Conservation (phyloP, 2,888 invertebrate genomes). For the Prosapia bicincta region DNA sequence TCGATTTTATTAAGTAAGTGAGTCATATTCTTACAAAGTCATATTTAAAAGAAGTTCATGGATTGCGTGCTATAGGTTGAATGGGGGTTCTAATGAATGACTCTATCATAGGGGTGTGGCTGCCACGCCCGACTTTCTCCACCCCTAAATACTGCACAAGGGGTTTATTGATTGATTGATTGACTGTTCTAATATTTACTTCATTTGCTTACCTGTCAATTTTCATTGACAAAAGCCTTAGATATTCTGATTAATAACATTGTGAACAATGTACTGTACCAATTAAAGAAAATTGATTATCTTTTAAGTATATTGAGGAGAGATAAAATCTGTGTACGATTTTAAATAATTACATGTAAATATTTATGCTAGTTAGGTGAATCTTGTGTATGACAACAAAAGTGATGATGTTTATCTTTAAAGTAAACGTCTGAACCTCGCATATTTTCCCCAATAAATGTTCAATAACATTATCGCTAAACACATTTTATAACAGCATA, state of each 20-base stretch:
- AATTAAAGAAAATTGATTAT: no score
- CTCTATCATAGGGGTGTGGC: slow-evolving; percentile 7
- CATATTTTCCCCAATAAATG: no score
- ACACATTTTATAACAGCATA: no score
- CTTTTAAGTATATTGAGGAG: no score
- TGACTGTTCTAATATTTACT: neutral
- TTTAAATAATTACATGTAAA: no score
- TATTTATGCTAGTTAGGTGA: no score
- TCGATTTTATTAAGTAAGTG: neutral
- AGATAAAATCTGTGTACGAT: no score
- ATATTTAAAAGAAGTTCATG: neutral
- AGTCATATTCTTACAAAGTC: neutral
- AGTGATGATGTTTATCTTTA: no score
- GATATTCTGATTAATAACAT: neutral
- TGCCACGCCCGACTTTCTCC: slow-evolving; percentile 19
- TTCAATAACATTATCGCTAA: no score
- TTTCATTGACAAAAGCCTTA: neutral
- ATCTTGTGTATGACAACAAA: no score
- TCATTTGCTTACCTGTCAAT: neutral
- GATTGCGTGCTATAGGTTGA: neutral
- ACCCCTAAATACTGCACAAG: neutral
- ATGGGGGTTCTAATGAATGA: neutral
- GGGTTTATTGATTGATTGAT: neutral
- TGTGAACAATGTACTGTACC: neutral
- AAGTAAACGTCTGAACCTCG: no score